phyloP scores from a whole-genome alignment of 2,113 vertebrate species.

The Platysteira castanea region DNA sequence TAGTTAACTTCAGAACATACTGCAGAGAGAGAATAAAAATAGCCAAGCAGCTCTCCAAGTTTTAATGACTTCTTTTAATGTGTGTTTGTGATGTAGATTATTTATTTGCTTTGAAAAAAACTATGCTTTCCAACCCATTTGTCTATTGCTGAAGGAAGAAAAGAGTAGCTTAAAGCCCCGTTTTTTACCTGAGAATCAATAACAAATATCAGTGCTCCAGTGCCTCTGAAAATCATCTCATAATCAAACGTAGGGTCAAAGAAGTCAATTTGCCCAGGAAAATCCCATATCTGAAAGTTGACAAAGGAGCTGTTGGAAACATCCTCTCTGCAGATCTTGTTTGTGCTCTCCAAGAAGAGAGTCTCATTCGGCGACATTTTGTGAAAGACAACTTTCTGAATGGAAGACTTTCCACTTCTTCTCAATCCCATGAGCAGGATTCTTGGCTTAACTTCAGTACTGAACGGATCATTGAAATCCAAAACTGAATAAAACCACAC shows the following conservation, averaged over 20 bases:
- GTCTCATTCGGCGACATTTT: conserved; percentile 95
- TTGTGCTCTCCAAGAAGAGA: conserved; percentile 91
- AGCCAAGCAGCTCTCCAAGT: neutral
- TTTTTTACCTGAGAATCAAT: conserved; percentile 89
- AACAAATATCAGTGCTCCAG: conserved; percentile 90
- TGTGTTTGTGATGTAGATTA: neutral
- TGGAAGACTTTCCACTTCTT: conserved; percentile 92
- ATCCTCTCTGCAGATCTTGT: conserved; percentile 91
- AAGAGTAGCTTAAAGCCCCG: neutral
- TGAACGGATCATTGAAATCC: conserved; percentile 86
- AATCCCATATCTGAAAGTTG: conserved; percentile 96
- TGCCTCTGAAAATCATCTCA: conserved; percentile 94
- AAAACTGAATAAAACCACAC: conserved; percentile 76
- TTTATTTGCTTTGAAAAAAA: neutral
- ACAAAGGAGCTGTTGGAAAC: conserved; percentile 94
- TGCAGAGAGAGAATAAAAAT: neutral
- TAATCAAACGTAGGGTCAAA: conserved; percentile 93
- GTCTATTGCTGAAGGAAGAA: neutral
- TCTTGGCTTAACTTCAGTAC: conserved; percentile 90
- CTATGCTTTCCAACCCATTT: neutral
- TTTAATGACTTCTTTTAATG: neutral
- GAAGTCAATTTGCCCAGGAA: conserved; percentile 93
- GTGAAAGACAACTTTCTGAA: conserved; percentile 96
- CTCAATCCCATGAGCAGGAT: conserved; percentile 92
- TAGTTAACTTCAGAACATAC: neutral